Percentiles rank a stretch among this genome's conserved stretches.
Conservation (phyloP, 2,113 vertebrate species). For the Ranitomeya variabilis region DNA sequence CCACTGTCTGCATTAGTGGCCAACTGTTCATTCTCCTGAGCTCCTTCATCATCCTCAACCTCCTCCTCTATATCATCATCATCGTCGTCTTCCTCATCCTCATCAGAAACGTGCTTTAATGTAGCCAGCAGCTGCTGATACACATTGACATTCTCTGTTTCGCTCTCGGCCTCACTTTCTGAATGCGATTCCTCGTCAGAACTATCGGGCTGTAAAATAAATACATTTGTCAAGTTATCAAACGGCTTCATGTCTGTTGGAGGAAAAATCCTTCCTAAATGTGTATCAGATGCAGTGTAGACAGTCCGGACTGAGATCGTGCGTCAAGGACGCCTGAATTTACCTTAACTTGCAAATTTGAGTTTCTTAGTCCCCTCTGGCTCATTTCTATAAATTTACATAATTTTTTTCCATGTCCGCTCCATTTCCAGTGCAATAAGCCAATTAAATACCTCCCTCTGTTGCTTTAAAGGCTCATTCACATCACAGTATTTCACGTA, state of each 20-base stretch:
- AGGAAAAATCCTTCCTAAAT: background rate
- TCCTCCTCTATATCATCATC: slow-evolving; percentile 71
- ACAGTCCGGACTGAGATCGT: too few relatives aligned
- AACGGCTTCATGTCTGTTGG: background rate
- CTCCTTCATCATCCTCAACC: slow-evolving; percentile 64
- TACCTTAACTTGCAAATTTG: too few relatives aligned
- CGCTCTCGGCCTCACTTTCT: slow-evolving; percentile 77
- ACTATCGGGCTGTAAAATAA: slow-evolving; percentile 71
- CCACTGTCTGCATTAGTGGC: slow-evolving; percentile 62
- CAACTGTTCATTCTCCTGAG: slow-evolving; percentile 62
- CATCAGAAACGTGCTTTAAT: slow-evolving; percentile 70
- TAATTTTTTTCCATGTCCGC: too few relatives aligned
- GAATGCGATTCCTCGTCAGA: slow-evolving; percentile 71
- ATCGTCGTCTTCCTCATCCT: slow-evolving; percentile 70
- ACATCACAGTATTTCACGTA: too few relatives aligned
- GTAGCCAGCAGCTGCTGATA: slow-evolving; percentile 91
- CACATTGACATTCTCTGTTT: slow-evolving; percentile 78
- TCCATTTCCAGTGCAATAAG: too few relatives aligned
- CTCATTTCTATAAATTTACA: too few relatives aligned
- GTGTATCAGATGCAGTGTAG: too few relatives aligned
- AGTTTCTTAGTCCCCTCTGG: too few relatives aligned
- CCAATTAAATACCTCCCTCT: too few relatives aligned
- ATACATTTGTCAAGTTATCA: background rate
- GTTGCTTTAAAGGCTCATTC: too few relatives aligned
- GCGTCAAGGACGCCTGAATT: too few relatives aligned